Percentiles rank a stretch among this genome's conserved stretches.
phyloP scores from a whole-genome alignment of 2,888 invertebrate genomes.

The Choreutis nemorana region DNA sequence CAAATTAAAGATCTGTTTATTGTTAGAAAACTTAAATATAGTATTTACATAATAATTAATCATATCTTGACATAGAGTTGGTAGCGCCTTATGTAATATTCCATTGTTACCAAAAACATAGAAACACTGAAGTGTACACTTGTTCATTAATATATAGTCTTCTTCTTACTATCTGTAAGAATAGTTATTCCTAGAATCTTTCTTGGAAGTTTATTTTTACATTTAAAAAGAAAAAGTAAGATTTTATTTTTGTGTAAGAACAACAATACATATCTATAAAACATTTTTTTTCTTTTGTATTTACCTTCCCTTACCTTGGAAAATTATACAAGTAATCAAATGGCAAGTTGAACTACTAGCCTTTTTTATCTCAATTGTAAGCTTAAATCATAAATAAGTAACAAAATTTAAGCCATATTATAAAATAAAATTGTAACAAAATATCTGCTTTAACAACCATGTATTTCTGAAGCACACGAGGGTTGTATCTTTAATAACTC shows the following conservation, averaged over 20 bases:
- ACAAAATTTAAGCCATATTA: no score
- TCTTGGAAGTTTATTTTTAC: constrained; percentile 62
- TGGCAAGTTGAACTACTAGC: no score
- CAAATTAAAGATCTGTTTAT: constrained; percentile 1
- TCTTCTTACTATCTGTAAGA: constrained; percentile 47
- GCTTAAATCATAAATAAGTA: no score
- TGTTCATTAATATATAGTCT: constrained; percentile 51
- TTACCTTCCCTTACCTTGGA: no score
- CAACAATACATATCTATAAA: constrained; percentile 59
- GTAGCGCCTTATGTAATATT: constrained; percentile 29
- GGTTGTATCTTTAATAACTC: no score
- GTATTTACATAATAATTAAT: background rate
- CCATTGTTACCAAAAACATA: constrained; percentile 58
- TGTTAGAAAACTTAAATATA: constrained; percentile 1
- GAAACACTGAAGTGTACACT: constrained; percentile 41
- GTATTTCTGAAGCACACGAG: no score
- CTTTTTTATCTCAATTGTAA: no score
- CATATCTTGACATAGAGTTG: background rate
- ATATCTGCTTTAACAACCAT: no score
- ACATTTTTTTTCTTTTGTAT: constrained; percentile 14
- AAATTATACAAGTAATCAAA: no score
- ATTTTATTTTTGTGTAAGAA: constrained; percentile 62
- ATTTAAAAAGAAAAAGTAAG: constrained; percentile 45
- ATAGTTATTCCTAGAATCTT: constrained; percentile 50
- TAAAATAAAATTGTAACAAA: no score